Base-by-base conservation (phyloP, 2,797 vertebrate genomes). In the Typhlichthys eigenmanni region DNA sequence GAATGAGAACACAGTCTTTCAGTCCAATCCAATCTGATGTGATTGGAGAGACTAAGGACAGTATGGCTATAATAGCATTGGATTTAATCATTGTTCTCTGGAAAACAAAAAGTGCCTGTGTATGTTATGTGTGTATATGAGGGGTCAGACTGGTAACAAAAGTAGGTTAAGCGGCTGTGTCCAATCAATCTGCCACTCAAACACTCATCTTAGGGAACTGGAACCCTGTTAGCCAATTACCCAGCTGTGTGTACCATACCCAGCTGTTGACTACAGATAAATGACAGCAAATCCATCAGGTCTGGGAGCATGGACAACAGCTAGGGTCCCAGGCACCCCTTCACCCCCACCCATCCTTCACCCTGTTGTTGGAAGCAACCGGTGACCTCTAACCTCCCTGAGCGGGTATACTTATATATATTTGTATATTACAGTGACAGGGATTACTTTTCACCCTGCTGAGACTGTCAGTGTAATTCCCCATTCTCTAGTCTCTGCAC, bases 171-270 rank as follows among this genome's bases (percentile, higher is more conserved):
- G 70, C 34, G 55, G 58, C 72, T 80, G 68, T 50, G 75, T 82
- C 76, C 78, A 81, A 79, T 81, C 74, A 81, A 73, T 58, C 80
- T 80, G 78, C 79, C 82, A 81, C 75, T 89, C 85, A 84, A 56
- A 59, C 60, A 13, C 58, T 63, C 67, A 79, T 79, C 81, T 43
- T 2, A 68, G 77, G 83, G 84, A 68, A 74, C 47, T 17, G 68
- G 78, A 78, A 73, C 78, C 80, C 80, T 10, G 64, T 88, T 80
- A 88, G 85, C 82, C 85, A 76, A 80, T 90, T 86, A 89, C 79
- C 62, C 86, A 76, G 82, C 84, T 81, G 87, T 78, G 71, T 63
- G 68, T 75, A 58, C 46, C 14, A 11, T 53, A 62, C 78, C 73
- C 83, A 78, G 85, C 80, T 87, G 88, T 79, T 78, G 84, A 75